Conservation (phyloP, 2,797 vertebrate species). For the Esox lucius region DNA sequence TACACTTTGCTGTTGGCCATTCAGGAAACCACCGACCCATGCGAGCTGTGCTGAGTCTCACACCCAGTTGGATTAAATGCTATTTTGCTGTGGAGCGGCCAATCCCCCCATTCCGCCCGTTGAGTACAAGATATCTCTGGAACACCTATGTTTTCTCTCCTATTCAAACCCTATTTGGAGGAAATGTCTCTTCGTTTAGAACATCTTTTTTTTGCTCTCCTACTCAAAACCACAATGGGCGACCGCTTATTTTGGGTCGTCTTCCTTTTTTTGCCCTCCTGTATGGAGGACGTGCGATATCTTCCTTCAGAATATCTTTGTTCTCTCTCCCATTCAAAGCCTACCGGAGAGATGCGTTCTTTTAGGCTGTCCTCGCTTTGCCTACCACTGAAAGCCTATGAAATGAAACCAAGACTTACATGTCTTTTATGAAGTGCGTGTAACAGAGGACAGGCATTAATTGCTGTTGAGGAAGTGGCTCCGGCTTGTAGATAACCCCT, state of each 20-base stretch:
- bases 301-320: background rate
- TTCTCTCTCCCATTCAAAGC: background rate
- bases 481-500: conserved; percentile 6
- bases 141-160: background rate
- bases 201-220: background rate
- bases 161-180: background rate
- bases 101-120: no score
- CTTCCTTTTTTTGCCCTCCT: background rate
- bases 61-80: no score
- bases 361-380: background rate
- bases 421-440: background rate
- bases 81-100: no score
- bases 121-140: background rate
- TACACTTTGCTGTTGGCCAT: no score
- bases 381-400: no score
- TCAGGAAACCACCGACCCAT: no score
- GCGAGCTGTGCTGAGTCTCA: no score
- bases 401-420: background rate
- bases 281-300: background rate
- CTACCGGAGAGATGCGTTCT: background rate
- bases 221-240: background rate
- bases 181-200: background rate
- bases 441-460: background rate
- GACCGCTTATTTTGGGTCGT: background rate
- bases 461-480: background rate